phyloP scores from a whole-genome alignment of 2,797 vertebrate genomes.

The Clamator glandarius region DNA sequence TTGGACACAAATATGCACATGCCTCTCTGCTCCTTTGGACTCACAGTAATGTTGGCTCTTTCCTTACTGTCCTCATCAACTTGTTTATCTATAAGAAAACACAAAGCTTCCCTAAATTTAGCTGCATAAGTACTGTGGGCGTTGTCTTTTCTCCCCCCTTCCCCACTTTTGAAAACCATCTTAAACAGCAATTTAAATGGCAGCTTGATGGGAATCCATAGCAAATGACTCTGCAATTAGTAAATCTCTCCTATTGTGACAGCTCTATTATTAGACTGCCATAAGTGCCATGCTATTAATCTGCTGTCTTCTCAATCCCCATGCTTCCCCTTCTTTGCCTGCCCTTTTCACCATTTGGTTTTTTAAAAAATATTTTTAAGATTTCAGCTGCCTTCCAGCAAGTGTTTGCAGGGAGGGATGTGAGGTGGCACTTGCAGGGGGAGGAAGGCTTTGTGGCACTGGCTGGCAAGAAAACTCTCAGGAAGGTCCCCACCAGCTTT shows the following conservation, averaged over 20 bases:
- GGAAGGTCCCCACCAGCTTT: not conserved
- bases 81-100: not conserved
- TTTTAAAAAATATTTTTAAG: not conserved
- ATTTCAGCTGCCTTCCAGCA: conserved; percentile 9
- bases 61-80: not conserved
- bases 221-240: conserved; percentile 75
- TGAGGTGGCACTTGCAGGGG: too few species aligned
- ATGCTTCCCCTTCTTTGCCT: conserved; percentile 29
- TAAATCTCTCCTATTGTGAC: conserved; percentile 77
- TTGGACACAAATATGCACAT: not conserved
- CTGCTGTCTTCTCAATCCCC: conserved; percentile 65
- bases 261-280: conserved; percentile 78
- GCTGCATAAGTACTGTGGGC: not conserved
- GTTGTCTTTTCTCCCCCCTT: not conserved
- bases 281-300: conserved; percentile 74
- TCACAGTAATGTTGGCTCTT: not conserved
- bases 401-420: not conserved
- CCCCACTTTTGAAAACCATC: conserved; percentile 6
- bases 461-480: fast-evolving
- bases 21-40: not conserved
- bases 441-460: not conserved
- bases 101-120: conserved; percentile 43
- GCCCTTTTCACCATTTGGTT: not conserved
- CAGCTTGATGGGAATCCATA: conserved; percentile 71
- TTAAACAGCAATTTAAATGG: conserved; percentile 65